Base-by-base conservation (phyloP, 2,797 vertebrate genomes). In the Peromyscus melanophrys region DNA sequence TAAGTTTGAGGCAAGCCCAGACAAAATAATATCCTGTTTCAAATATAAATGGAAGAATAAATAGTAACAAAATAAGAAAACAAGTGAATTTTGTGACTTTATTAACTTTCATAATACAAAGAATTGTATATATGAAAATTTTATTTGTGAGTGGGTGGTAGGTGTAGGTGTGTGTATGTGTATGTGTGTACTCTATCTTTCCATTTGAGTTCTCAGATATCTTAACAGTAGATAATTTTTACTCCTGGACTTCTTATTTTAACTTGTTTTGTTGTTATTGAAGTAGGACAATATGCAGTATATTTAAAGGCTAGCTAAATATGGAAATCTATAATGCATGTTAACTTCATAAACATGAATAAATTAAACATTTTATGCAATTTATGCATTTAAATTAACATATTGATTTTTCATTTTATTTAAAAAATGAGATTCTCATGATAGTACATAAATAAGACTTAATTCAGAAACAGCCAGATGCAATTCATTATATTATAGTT, bases 401-500 rank as follows among this genome's bases (percentile, higher is more conserved):
- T 46, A 34, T 71, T 4, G 13, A 85, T 86, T 94, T 95, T 92
- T 92, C 43, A 75, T 63, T 89, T 8, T 93, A 84, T 78, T 80
- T 78, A 76, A 85, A 82, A 85, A 57, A 67, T 93, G 40, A 49
- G 7, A 52, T 87, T 73, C 6, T 96, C 34, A 29, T 77, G 23
- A 57, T 73, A 73, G 73, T 65, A 16, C 21, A 57, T 12, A 83
- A 75, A 85, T 4, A 17, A 37, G 11, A 81, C 17, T 89, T n/a
- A 76, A 12, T 75, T 91, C 14, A 90, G 29, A 52, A 89, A 77
- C 46, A 61, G 31, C 63, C 71, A 55, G n/a, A 43, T 59, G 0
- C 52, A 89, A 93, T 90, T 90, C 34, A 94, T 80, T 91, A 55
- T 80, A 23, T 77, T 40, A 81, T 16, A 97, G 61, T 88, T 78